Base-by-base conservation (phyloP, 2,888 invertebrate genomes). In the Sesamia inferens region DNA sequence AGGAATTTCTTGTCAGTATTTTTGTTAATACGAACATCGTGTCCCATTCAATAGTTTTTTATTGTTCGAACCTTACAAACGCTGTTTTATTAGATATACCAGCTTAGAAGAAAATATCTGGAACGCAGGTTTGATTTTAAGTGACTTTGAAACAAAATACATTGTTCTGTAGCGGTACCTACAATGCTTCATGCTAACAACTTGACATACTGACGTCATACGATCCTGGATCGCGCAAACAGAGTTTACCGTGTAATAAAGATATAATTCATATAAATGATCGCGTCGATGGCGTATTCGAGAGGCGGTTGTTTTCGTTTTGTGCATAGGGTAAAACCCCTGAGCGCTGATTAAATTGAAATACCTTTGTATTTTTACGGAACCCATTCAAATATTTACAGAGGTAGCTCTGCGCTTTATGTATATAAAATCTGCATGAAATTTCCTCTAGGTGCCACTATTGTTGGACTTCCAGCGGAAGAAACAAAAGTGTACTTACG, bases 401-500 rank as follows among this genome's bases (percentile, higher is more conserved):
- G 48, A 58, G 31, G 22, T 47, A 44, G 58, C 10, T 8, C 44
- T 68, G 22, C 54, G 66, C 54, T 75, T 70, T 79, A 66, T 74
- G 59, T 68, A 61, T 65, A 72, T 82, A 72, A 76, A 74, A 54
- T 66, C 73, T 79, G 79, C 68, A 79, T 74, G 51, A 78, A 78
- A 82, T 72, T 82, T 75, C 74, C 72, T 65, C 62, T 67, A 59
- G 71, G 47, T 65, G 55, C 64, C 68, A 61, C 71, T 14, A 74
- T 71, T 74, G 74, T 82, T 59, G 68, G 59, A 70, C 70, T 79
- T 74, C 71, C 69, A 54, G 71, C 14, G 76, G 73, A 39, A 68
- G 62, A 74, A 73, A 79, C 74, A 74, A 82, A 82, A 82, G 74
- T 79, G 69, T 74, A 82, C 67, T 68, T 62, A 67, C 74, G 42